Evolutionary conservation across 2,113 vertebrate species (phyloP).

Genomic region (Phycodurus eques): DNA sequence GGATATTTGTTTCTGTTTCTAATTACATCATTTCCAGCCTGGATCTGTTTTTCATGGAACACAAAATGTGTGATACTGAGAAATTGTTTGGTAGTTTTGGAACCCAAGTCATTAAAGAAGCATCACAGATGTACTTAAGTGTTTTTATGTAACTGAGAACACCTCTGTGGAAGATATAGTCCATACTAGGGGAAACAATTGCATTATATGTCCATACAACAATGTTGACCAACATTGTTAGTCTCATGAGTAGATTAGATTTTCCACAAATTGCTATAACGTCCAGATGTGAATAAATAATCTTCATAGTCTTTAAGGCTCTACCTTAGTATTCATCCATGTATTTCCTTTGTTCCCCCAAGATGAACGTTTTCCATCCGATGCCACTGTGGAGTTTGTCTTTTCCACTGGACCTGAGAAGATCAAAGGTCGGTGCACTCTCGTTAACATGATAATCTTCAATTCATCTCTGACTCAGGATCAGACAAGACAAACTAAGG

Average conservation of each 20-base stretch:
- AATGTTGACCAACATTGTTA: background rate
- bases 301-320: background rate
- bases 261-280: background rate
- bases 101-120: background rate
- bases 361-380: constrained; percentile 87
- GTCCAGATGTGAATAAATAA: background rate
- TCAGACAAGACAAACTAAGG: background rate
- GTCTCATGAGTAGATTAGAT: background rate
- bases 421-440: constrained; percentile 77
- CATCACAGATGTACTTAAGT: constrained; percentile 13
- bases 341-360: background rate
- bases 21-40: no score
- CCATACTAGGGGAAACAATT: background rate
- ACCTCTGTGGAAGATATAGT: constrained; percentile 36
- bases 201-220: background rate
- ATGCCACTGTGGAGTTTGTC: constrained; percentile 86
- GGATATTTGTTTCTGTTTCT: no score
- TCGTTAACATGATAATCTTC: background rate
- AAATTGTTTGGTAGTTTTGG: background rate
- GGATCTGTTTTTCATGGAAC: background rate
- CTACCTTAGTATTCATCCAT: no score
- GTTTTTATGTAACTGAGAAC: constrained; percentile 12
- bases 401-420: constrained; percentile 89
- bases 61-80: background rate
- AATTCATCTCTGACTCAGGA: background rate